These are phyloP conservation scores for Synanthedon myopaeformis DNA, from an alignment of 2,888 invertebrate genomes.

Conservation along the genomic window DNA sequence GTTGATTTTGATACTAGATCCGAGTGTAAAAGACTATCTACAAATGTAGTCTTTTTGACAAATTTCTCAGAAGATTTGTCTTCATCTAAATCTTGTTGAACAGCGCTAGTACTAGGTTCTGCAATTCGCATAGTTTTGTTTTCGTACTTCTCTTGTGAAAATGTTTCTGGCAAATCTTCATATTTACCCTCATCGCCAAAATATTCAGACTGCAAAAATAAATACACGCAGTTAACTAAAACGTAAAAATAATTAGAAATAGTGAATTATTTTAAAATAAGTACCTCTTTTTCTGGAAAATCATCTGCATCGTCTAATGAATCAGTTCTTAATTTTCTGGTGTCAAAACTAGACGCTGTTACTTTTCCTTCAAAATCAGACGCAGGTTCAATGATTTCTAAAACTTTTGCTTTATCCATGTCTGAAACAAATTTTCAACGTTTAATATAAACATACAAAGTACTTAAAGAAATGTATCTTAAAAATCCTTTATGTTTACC, in stretches of 20 bases:
- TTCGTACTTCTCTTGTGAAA: constrained; percentile 4
- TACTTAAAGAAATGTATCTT: neutral
- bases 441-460: neutral
- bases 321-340: constrained; percentile 58
- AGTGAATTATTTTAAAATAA: neutral
- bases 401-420: constrained; percentile 65
- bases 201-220: constrained; percentile 34
- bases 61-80: constrained; percentile 26
- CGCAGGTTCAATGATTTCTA: constrained; percentile 64
- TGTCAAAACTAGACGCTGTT: constrained; percentile 50
- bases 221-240: neutral
- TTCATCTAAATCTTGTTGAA: constrained; percentile 19
- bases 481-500: constrained; percentile 25
- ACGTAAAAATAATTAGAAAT: neutral
- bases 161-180: constrained; percentile 22
- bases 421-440: constrained; percentile 30
- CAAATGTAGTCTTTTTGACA: constrained; percentile 38
- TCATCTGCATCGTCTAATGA: constrained; percentile 66
- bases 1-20: constrained; percentile 60
- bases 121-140: constrained; percentile 11
- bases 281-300: constrained; percentile 64
- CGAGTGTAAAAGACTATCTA: constrained; percentile 36
- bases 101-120: constrained; percentile 23
- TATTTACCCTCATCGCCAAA: constrained; percentile 47
- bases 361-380: constrained; percentile 53